phyloP scores from a whole-genome alignment of 1,140 invertebrate species.

The Drosophila tristis region DNA sequence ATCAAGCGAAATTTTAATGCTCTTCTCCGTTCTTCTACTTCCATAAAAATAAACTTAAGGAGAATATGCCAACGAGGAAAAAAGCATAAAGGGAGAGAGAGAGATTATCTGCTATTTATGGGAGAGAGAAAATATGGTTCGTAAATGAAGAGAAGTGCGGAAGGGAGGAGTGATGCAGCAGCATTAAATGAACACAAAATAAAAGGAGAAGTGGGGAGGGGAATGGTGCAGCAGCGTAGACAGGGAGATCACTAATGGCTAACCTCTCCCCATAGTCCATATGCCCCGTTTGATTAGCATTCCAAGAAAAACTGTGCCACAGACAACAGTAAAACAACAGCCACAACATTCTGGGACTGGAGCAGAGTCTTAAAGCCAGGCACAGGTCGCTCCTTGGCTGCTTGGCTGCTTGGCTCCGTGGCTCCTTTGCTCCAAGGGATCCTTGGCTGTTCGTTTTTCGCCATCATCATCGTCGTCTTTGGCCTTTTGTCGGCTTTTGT shows the following conservation, averaged over 20 bases:
- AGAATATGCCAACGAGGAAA: constrained; percentile 9
- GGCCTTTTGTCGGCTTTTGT: constrained; percentile 54
- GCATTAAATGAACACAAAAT: no score
- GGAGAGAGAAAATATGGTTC: background rate
- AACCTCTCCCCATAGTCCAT: constrained; percentile 2
- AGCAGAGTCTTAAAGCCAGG: constrained; percentile 53
- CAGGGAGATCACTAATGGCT: background rate
- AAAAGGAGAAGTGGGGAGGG: no score
- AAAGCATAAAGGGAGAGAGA: background rate
- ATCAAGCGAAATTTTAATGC: constrained; percentile 40
- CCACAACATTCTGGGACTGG: constrained; percentile 29
- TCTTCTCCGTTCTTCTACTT: no score
- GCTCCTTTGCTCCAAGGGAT: constrained; percentile 20
- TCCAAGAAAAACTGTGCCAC: constrained; percentile 68
- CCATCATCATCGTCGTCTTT: constrained; percentile 35
- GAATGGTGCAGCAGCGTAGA: no score
- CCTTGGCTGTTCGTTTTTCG: constrained; percentile 33
- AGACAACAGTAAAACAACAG: constrained; percentile 52
- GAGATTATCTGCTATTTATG: constrained; percentile 6
- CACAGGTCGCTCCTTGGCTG: constrained; percentile 29
- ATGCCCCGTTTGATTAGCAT: constrained; percentile 25
- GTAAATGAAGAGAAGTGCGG: background rate
- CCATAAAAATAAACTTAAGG: constrained; percentile 10
- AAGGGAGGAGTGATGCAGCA: no score
- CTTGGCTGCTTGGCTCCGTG: constrained; percentile 12